Conservation (phyloP, 2,888 invertebrate species). For the Apoderus coryli region DNA sequence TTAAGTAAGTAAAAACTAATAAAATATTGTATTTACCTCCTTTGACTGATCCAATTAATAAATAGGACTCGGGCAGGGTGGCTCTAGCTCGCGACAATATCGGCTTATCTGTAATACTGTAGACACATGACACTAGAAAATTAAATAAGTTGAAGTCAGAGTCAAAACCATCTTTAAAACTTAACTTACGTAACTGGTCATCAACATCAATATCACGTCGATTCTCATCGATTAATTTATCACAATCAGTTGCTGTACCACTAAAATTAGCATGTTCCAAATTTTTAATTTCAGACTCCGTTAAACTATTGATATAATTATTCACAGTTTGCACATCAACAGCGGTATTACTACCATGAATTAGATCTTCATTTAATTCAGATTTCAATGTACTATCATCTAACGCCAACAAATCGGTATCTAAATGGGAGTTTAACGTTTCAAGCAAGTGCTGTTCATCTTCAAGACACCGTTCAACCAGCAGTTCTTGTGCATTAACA, state of each 20-base stretch:
- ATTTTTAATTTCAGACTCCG: conserved; percentile 7
- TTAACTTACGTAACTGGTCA: conserved; percentile 25
- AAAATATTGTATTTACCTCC: too few relatives aligned
- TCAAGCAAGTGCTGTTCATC: conserved; percentile 28
- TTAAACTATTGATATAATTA: conserved; percentile 20
- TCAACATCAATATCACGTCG: conserved; percentile 22
- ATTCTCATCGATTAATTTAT: conserved; percentile 13
- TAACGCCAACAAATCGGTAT: conserved; percentile 26
- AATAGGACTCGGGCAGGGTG: conserved; percentile 55
- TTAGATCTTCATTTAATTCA: conserved; percentile 24
- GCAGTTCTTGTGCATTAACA: conserved; percentile 25
- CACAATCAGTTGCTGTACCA: conserved; percentile 12
- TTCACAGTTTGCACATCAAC: conserved; percentile 18
- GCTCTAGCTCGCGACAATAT: conserved; percentile 63
- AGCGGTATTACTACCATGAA: conserved; percentile 17
- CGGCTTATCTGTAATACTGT: conserved; percentile 42
- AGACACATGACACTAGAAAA: conserved; percentile 28
- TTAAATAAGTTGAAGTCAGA: conserved; percentile 2
- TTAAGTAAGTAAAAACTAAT: too few relatives aligned
- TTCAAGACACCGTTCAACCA: conserved; percentile 28
- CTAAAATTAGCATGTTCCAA: conserved; percentile 1
- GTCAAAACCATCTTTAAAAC: conserved; percentile 2
- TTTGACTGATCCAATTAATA: conserved; percentile 37
- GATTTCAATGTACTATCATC: conserved; percentile 29
- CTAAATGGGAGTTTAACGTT: conserved; percentile 24